Conservation (phyloP, 2,113 vertebrate species). For the Dascyllus trimaculatus region DNA sequence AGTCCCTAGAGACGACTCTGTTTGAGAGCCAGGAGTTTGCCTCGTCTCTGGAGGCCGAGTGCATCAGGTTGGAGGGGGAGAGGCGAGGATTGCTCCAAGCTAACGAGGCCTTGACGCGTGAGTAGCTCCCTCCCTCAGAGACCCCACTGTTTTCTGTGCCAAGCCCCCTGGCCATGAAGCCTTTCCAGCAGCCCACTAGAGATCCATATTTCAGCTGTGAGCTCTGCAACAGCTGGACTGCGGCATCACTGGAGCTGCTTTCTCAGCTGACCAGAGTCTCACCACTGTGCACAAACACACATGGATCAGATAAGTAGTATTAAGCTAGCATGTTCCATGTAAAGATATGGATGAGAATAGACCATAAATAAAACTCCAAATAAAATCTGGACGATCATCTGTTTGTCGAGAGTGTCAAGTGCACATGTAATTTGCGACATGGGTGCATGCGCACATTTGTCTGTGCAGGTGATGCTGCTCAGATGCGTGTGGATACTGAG, state of each 20-base stretch:
- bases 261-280: conserved; percentile 72
- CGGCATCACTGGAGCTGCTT: conserved; percentile 67
- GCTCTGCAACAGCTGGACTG: conserved; percentile 79
- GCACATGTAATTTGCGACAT: conserved; percentile 8
- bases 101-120: conserved; percentile 87
- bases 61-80: conserved; percentile 82
- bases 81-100: conserved; percentile 69
- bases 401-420: neutral
- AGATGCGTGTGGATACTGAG: conserved; percentile 74
- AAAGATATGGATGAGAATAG: conserved; percentile 36
- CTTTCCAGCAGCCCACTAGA: conserved; percentile 73
- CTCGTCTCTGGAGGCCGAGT: conserved; percentile 79
- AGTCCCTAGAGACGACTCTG: conserved; percentile 85
- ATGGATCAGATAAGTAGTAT: conserved; percentile 61
- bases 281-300: conserved; percentile 58
- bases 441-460: conserved; percentile 24
- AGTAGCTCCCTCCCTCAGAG: conserved; percentile 72
- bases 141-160: conserved; percentile 62
- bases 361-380: conserved; percentile 35
- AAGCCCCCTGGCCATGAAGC: conserved; percentile 71
- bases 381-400: conserved; percentile 12
- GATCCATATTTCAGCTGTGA: conserved; percentile 81
- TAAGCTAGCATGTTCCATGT: conserved; percentile 48
- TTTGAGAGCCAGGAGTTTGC: conserved; percentile 84
- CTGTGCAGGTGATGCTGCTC: conserved; percentile 76